Conservation (phyloP, 2,888 invertebrate genomes). For the Pterostichus madidus region DNA sequence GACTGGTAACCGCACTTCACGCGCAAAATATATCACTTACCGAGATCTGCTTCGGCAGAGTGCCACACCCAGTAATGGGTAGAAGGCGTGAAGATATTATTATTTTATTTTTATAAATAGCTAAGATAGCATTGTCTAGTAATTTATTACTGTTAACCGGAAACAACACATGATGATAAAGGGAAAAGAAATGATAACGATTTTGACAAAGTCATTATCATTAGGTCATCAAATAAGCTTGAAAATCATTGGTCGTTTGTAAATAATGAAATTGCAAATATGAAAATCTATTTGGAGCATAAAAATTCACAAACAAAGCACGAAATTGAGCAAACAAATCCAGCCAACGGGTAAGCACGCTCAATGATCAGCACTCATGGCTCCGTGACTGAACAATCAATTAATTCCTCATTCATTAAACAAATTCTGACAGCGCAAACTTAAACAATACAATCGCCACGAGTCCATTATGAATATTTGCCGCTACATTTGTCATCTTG, state of each 20-base stretch:
- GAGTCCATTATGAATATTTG: conserved; percentile 57
- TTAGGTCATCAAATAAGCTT: not conserved
- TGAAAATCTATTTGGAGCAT: conserved; percentile 27
- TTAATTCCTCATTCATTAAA: conserved; percentile 38
- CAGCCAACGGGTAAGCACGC: not conserved
- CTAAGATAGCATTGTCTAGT: too few species aligned
- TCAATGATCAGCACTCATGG: not conserved
- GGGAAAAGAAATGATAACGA: too few species aligned
- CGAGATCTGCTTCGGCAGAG: too few species aligned
- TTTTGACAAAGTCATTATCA: conserved; percentile 12
- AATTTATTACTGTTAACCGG: too few species aligned
- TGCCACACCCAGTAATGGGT: too few species aligned
- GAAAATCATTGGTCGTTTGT: not conserved
- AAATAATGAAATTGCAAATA: conserved; percentile 29
- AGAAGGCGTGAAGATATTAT: too few species aligned
- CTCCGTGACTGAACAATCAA: conserved; percentile 26
- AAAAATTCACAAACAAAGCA: conserved; percentile 31
- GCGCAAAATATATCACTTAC: too few species aligned
- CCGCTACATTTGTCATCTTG: conserved; percentile 61
- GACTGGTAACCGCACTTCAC: too few species aligned
- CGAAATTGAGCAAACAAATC: conserved; percentile 37
- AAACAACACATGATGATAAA: too few species aligned
- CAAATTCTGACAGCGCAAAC: conserved; percentile 53
- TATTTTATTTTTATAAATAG: too few species aligned
- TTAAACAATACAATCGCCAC: conserved; percentile 55